Evolutionary conservation across 2,797 vertebrate species (phyloP).

Genomic region (Tympanoctomys barrerae): DNA sequence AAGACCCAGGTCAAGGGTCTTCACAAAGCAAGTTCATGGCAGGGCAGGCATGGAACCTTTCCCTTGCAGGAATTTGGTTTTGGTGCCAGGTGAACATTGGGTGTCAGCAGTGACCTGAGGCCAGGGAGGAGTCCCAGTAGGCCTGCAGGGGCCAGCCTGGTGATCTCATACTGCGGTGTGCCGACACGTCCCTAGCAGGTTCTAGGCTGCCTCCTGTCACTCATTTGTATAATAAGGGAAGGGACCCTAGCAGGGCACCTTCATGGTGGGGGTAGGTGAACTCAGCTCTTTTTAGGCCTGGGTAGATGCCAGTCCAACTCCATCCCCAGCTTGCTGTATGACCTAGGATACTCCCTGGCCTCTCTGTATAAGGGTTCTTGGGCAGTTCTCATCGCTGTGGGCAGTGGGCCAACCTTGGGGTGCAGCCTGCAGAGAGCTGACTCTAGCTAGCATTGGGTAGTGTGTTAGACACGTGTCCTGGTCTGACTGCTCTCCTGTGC

Average conservation of each 20-base stretch:
- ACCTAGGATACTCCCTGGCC: not conserved
- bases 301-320: not conserved
- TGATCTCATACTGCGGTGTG: not conserved
- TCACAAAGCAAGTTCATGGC: not conserved
- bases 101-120: slow-evolving; percentile 11
- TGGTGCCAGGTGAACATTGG: slow-evolving; percentile 15
- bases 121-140: slow-evolving; percentile 40
- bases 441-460: not conserved
- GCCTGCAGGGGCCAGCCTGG: slow-evolving; percentile 48
- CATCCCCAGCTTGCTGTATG: not conserved
- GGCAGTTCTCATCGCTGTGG: not conserved
- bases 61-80: not conserved
- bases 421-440: not conserved
- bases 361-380: not conserved
- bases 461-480: not conserved
- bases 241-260: not conserved
- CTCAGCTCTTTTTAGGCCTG: not conserved
- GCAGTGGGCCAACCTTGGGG: rapidly evolving
- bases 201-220: not conserved
- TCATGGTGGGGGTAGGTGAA: not conserved
- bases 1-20: not conserved
- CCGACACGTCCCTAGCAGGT: not conserved
- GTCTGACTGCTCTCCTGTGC: not conserved
- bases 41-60: not conserved
- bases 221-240: not conserved